Evolutionary conservation across 2,113 vertebrate genomes (phyloP).

Genomic region (Scartelaos histophorus): DNA sequence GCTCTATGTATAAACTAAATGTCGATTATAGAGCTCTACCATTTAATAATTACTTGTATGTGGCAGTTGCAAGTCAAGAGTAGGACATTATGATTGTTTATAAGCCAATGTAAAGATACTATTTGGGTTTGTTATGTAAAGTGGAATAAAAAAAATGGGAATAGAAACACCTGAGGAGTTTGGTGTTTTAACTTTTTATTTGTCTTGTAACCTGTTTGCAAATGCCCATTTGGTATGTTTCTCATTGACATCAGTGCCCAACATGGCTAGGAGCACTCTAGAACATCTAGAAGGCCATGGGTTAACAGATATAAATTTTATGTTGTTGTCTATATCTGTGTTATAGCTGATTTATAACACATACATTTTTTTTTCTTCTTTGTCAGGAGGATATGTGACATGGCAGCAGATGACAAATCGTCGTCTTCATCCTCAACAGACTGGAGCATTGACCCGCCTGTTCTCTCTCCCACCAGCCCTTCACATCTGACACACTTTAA

Average conservation of each 20-base stretch:
- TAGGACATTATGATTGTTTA: not conserved
- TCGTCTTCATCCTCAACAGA: conserved; percentile 82
- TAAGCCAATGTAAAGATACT: not conserved
- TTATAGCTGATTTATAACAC: not conserved
- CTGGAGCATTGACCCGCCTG: conserved; percentile 79
- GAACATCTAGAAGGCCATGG: not conserved
- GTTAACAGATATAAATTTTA: not conserved
- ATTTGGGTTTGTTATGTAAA: not conserved
- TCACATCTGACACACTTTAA: conserved; percentile 98
- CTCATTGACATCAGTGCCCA: too few relatives aligned
- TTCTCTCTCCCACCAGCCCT: conserved; percentile 83
- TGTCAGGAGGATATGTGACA: conserved; percentile 78
- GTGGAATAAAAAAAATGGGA: too few relatives aligned
- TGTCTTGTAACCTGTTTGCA: not conserved
- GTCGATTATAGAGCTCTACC: too few relatives aligned
- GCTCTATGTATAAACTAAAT: not conserved
- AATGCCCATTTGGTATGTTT: too few relatives aligned
- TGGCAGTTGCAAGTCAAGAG: not conserved
- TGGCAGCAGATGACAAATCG: conserved; percentile 91
- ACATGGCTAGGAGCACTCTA: too few relatives aligned
- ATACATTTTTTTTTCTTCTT: not conserved
- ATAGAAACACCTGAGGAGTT: not conserved
- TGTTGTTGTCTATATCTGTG: not conserved
- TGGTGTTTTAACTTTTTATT: not conserved
- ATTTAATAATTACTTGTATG: too few relatives aligned